phyloP scores from a whole-genome alignment of 2,888 invertebrate species.

The Girardia tigrina region DNA sequence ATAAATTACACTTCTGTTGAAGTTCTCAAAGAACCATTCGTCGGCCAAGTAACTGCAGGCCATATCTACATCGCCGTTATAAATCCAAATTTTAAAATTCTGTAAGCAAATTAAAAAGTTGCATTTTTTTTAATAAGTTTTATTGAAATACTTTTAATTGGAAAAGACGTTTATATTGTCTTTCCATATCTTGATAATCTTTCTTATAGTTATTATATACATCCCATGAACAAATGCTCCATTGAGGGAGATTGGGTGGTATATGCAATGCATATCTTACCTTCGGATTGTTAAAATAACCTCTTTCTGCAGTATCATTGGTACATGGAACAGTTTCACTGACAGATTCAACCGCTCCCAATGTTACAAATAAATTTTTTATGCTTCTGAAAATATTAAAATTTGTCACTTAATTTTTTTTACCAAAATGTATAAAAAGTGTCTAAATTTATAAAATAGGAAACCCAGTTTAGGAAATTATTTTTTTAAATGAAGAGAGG shows the following conservation, averaged over 20 bases:
- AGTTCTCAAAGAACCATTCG: not conserved
- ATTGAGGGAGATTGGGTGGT: not conserved
- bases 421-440: no score
- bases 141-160: not conserved
- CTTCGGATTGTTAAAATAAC: no score
- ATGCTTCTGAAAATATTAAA: no score
- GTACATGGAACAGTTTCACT: no score
- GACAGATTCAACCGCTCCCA: no score
- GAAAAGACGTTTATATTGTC: not conserved
- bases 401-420: no score
- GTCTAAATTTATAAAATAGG: no score
- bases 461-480: no score
- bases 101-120: not conserved
- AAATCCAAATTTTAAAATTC: constrained; percentile 23
- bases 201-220: not conserved
- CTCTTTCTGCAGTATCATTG: no score
- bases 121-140: not conserved
- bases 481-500: no score
- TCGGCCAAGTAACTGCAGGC: constrained; percentile 3
- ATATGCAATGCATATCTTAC: not conserved
- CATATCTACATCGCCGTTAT: constrained; percentile 8
- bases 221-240: not conserved
- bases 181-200: not conserved
- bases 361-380: no score
- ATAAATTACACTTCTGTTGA: not conserved